Evolutionary conservation across 2,113 vertebrate genomes (phyloP).

Genomic region (Philantomba maxwellii): DNA sequence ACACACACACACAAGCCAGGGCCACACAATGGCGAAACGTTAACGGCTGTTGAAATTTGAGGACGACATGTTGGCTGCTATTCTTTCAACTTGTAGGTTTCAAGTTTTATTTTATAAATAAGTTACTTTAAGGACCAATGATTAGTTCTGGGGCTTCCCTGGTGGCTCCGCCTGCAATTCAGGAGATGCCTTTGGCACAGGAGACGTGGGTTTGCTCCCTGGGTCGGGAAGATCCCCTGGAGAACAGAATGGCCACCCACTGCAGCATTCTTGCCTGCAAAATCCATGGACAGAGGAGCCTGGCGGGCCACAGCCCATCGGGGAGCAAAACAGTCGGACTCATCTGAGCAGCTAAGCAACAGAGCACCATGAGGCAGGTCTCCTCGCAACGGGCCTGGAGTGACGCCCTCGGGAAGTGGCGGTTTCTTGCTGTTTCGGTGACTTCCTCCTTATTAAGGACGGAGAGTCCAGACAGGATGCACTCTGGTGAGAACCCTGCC

Average conservation of each 20-base stretch:
- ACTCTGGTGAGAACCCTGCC: not conserved
- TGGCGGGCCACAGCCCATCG: not conserved
- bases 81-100: not conserved
- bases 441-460: not conserved
- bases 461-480: not conserved
- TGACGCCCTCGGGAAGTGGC: not conserved
- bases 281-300: not conserved
- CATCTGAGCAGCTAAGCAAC: not conserved
- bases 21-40: not conserved
- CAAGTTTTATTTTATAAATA: not conserved
- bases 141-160: not conserved
- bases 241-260: not conserved
- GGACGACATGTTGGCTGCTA: fast-evolving
- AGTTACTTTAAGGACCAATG: not conserved
- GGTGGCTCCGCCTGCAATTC: not conserved
- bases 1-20: not conserved
- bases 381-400: not conserved
- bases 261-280: not conserved
- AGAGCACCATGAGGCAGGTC: not conserved
- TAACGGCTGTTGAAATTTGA: not conserved
- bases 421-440: not conserved
- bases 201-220: fast-evolving
- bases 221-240: not conserved
- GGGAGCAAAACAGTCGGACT: not conserved
- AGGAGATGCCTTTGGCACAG: not conserved